These are phyloP conservation scores for Gymnocheta viridis DNA, from an alignment of 2,888 invertebrate species.

Conservation along the genomic window DNA sequence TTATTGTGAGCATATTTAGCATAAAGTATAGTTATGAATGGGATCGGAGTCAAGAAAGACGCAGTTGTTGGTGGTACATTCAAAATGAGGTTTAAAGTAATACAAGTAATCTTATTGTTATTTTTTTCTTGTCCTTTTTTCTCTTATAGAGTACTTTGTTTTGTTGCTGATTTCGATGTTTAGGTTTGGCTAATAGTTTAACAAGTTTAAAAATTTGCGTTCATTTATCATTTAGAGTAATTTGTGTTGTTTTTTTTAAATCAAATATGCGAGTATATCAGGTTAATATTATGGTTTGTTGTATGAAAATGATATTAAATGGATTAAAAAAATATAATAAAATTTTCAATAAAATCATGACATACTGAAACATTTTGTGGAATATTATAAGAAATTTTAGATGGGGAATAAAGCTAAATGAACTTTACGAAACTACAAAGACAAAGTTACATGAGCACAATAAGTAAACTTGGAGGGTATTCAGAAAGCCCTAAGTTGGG, in stretches of 20 bases:
- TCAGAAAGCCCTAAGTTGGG: too few species aligned
- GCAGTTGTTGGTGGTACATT: slow-evolving; percentile 30
- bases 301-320: too few species aligned
- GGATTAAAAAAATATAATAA: too few species aligned
- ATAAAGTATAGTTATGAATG: background rate
- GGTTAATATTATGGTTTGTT: slow-evolving; percentile 51
- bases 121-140: background rate
- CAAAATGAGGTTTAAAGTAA: slow-evolving; percentile 38
- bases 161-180: slow-evolving; percentile 32
- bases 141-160: background rate
- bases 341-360: too few species aligned
- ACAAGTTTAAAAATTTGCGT: slow-evolving; percentile 50
- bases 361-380: too few species aligned
- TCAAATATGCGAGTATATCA: slow-evolving; percentile 35
- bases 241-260: background rate
- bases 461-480: too few species aligned
- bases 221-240: slow-evolving; percentile 45
- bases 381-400: too few species aligned
- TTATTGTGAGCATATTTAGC: slow-evolving; percentile 3
- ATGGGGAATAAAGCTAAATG: too few species aligned
- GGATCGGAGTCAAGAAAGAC: background rate
- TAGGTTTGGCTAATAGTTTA: slow-evolving; percentile 63
- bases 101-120: slow-evolving; percentile 19
- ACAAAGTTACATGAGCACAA: too few species aligned
- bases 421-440: too few species aligned